Percentiles rank a stretch among this genome's conserved stretches.
Conservation (phyloP, 2,797 vertebrate species). For the Squalus acanthias region DNA sequence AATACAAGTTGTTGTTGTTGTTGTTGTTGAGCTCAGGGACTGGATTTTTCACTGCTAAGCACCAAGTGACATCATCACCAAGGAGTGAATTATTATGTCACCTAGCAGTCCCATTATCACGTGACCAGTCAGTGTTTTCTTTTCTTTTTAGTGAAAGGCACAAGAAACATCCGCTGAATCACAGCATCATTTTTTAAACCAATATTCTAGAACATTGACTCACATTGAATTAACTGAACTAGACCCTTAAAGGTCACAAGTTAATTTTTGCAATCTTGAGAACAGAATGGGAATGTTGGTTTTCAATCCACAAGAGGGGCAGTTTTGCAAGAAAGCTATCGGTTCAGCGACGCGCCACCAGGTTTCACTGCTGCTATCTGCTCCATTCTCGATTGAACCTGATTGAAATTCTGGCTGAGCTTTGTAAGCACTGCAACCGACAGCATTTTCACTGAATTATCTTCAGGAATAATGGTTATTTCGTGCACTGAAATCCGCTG, state of each 20-base stretch:
- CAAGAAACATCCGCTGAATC: neutral
- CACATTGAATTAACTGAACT: conserved; percentile 13
- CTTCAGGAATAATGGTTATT: neutral
- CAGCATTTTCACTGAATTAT: neutral
- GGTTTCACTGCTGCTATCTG: conserved; percentile 44
- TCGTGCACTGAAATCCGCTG: neutral
- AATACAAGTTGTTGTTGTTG: no score
- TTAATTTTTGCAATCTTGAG: neutral
- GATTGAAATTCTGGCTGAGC: conserved; percentile 23
- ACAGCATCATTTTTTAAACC: neutral
- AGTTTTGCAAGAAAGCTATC: neutral
- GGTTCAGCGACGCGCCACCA: neutral
- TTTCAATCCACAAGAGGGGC: neutral
- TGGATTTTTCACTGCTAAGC: neutral
- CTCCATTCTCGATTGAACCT: conserved; percentile 41
- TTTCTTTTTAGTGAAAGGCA: neutral
- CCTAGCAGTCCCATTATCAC: neutral
- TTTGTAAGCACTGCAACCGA: neutral
- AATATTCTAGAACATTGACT: neutral
- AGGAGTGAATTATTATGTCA: neutral
- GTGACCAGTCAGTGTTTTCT: neutral
- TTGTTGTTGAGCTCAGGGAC: neutral
- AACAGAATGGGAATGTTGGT: neutral
- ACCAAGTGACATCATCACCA: neutral
- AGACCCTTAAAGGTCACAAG: neutral